A percentile compares a stretch with the other conserved stretches of the same genome.
Evolutionary conservation across 2,113 vertebrate genomes (phyloP).

Genomic region (Zosterops hypoxanthus): DNA sequence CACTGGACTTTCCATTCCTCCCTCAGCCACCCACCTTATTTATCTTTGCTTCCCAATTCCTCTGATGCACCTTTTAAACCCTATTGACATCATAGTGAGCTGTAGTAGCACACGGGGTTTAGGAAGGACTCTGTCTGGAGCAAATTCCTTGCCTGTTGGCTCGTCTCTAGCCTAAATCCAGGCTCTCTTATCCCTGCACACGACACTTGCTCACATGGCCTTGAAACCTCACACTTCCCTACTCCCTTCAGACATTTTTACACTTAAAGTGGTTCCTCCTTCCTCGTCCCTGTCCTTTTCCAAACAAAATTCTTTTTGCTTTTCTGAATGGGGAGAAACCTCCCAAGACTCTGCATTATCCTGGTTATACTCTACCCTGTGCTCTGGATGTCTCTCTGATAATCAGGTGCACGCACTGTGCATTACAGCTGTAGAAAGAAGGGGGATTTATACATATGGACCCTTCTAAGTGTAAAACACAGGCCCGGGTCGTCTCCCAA

Average conservation of each 20-base stretch:
- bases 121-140: slow-evolving; percentile 10
- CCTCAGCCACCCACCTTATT: slow-evolving; percentile 51
- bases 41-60: slow-evolving; percentile 46
- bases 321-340: not conserved
- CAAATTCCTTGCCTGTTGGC: slow-evolving; percentile 9
- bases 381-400: not conserved
- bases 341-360: not conserved
- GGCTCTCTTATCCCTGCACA: not conserved
- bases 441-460: slow-evolving; percentile 7
- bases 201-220: slow-evolving; percentile 24
- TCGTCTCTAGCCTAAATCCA: not conserved
- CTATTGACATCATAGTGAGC: slow-evolving; percentile 35
- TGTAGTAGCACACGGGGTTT: not conserved
- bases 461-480: not conserved
- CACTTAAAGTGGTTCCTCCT: not conserved
- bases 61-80: slow-evolving; percentile 48
- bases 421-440: slow-evolving; percentile 35
- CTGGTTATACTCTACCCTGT: not conserved
- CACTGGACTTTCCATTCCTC: slow-evolving; percentile 50
- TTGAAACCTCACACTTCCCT: not conserved
- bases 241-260: not conserved
- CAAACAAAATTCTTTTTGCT: not conserved
- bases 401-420: not conserved
- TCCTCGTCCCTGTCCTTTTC: not conserved
- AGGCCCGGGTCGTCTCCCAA: slow-evolving; percentile 56